Base-by-base conservation (phyloP, 2,113 vertebrate species). In the Rhinolophus ferrumequinum region DNA sequence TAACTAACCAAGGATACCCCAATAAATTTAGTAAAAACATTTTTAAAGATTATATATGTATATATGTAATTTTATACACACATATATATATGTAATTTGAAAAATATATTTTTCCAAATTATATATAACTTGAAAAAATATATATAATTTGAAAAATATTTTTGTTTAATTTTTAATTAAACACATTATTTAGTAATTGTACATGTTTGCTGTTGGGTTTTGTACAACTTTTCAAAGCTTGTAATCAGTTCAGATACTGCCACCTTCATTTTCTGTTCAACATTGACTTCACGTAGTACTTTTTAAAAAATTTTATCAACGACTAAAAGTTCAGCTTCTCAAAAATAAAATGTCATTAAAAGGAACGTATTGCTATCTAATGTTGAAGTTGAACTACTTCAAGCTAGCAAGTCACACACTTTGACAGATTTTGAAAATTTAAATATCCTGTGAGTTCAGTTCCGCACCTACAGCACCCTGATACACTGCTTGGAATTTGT, bases 331-430 rank as follows among this genome's bases (percentile, higher is more conserved):
- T 16, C 33, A 79, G 15, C 64, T 87, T 85, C 76, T 90, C 54
- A 76, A 92, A 92, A 54, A 72, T 50, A 88, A 58, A 56, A 33
- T 58, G 4, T 58, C 56, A 93, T 88, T 84, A 85, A 95, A 95
- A 80, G 67, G 50, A 95, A 90, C 67, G 18, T 52, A 35, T 85
- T 77, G 30, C 8, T 19, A 62, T 80, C 66, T 84, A 38, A 66
- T 75, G 12, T 84, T 87, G 85, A n/a, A 82, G 52, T 24, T 28
- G 33, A 77, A 69, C 15, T 81, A 50, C 54, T 28, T 88, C 2
- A 0, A 16, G 50, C 56, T 30, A 14, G 38, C 62, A 88, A 77
- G 19, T 83, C 38, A 44, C 47, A 14, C 22, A 16, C 26, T 58
- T 69, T n/a, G 54, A 41, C 69, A 75, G 54, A 44, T 76, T 76